Evolutionary conservation across 2,797 vertebrate genomes (phyloP), one percentile per base, ranked within the genome.

Genomic region (Tympanoctomys barrerae): DNA sequence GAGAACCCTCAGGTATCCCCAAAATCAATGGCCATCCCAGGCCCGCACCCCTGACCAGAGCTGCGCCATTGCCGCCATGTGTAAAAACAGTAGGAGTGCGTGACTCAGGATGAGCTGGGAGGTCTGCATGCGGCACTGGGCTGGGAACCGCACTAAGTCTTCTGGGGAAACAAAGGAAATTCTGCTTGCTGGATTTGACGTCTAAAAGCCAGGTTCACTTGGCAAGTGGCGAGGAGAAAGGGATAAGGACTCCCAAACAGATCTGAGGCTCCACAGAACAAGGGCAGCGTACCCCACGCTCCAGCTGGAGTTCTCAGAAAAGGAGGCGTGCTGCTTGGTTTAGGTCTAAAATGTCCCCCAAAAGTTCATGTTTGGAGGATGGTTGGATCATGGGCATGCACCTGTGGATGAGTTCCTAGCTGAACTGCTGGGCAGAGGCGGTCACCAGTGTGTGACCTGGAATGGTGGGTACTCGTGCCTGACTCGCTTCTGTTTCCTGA

Each of bases 51-150:
- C 59, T 61, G 16, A 22, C 21, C 59, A 22, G 21, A 61, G 59
- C 59, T 61, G 59, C 6, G 21, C 21, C 59, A 61, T 24, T 22
- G 59, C 59, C 59, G 24, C 59, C 19, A 54, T 54, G 59, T 2
- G 2, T 57, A 64, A 49, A 28, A 33, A 22, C 2, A 21, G 46
- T 9, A 0, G 57, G n/a, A n/a, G 22, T 57, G 46, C 4, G 0
- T 2, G 7, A 16, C 22, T 7, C 39, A 19, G 64, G 13, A 70
- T 14, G 5, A 0, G 11, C 49, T 26, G 57, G 4, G 39, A 42
- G n/a, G 14, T 46, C 52, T 33, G 28, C 6, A 8, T 22, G 28
- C 22, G 2, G 5, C 33, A 31, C 1, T 16, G 73, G 33, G 12
- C 26, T 9, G 22, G 1, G 31, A 22, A 83, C 62, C 61, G 79